Percentiles rank a stretch among this genome's conserved stretches.
phyloP scores from a whole-genome alignment of 2,888 invertebrate species.

The Euplexia lucipara region DNA sequence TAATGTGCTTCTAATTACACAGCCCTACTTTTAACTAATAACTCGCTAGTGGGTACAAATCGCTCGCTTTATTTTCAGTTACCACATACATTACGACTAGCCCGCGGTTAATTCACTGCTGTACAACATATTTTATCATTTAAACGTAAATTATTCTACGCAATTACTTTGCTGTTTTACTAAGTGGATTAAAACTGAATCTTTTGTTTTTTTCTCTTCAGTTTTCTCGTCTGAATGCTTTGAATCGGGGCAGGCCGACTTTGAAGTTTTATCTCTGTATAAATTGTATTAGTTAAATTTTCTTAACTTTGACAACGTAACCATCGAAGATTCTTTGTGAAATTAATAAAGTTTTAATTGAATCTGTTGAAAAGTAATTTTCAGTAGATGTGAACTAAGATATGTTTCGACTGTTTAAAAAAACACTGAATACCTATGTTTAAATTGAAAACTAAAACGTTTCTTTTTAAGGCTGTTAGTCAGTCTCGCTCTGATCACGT shows the following conservation, averaged over 20 bases:
- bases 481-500: conserved; percentile 66
- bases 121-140: conserved; percentile 49
- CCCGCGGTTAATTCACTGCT: conserved; percentile 31
- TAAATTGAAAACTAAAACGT: conserved; percentile 46
- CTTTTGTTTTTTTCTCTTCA: conserved; percentile 56
- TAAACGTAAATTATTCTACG: conserved; percentile 43
- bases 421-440: conserved; percentile 45
- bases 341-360: conserved; percentile 90
- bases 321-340: conserved; percentile 83
- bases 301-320: conserved; percentile 81
- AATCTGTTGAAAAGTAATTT: conserved; percentile 85
- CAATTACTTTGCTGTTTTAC: conserved; percentile 52
- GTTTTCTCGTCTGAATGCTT: conserved; percentile 50
- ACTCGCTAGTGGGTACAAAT: conserved; percentile 79
- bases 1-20: conserved; percentile 85
- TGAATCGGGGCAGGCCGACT: conserved; percentile 59
- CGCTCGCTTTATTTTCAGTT: conserved; percentile 77
- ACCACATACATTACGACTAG: conserved; percentile 58
- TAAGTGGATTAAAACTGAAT: conserved; percentile 56
- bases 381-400: conserved; percentile 76
- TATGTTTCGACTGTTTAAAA: conserved; percentile 59
- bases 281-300: conserved; percentile 87
- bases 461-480: conserved; percentile 14
- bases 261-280: conserved; percentile 81
- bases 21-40: conserved; percentile 83